These are phyloP conservation scores for Chaetoderma sp. DNA, from an alignment of 2,888 invertebrate genomes.

Conservation along the genomic window DNA sequence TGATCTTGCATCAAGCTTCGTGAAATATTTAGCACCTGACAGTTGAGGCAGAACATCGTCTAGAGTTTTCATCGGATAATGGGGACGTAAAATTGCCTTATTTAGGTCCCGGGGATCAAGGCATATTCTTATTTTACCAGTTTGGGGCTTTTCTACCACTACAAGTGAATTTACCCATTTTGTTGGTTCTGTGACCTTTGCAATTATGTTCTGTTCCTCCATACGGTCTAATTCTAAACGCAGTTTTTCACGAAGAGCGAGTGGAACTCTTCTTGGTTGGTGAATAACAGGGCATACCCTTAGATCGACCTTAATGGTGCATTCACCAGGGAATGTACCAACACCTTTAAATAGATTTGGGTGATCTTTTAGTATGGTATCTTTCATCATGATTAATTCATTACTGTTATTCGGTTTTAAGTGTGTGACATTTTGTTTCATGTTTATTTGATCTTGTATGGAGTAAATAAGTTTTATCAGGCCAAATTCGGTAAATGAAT, in stretches of 20 bases:
- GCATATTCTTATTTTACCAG: conserved; percentile 14
- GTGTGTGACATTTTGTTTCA: no score
- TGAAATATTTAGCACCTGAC: conserved; percentile 11
- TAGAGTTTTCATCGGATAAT: conserved; percentile 15
- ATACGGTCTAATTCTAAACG: conserved; percentile 4
- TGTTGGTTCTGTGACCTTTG: conserved; percentile 1
- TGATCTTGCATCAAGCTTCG: conserved; percentile 9
- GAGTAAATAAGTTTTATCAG: no score
- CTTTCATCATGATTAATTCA: no score
- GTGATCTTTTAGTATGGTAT: not conserved
- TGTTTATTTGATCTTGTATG: no score
- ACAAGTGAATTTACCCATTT: conserved; percentile 19
- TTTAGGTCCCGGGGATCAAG: conserved; percentile 18
- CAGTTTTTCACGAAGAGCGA: conserved; percentile 7
- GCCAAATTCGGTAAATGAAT: no score
- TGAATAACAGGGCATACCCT: not conserved
- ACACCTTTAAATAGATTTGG: not conserved
- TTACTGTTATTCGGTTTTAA: no score
- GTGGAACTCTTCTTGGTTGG: conserved; percentile 1
- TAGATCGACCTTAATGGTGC: not conserved
- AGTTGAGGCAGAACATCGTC: conserved; percentile 21
- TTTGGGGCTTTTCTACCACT: conserved; percentile 7
- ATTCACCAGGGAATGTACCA: not conserved
- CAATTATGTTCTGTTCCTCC: not conserved
- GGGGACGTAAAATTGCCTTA: conserved; percentile 11